Percentiles rank a stretch among this genome's conserved stretches.
phyloP scores from a whole-genome alignment of 1,140 invertebrate species.

The Latrodectus geometricus region DNA sequence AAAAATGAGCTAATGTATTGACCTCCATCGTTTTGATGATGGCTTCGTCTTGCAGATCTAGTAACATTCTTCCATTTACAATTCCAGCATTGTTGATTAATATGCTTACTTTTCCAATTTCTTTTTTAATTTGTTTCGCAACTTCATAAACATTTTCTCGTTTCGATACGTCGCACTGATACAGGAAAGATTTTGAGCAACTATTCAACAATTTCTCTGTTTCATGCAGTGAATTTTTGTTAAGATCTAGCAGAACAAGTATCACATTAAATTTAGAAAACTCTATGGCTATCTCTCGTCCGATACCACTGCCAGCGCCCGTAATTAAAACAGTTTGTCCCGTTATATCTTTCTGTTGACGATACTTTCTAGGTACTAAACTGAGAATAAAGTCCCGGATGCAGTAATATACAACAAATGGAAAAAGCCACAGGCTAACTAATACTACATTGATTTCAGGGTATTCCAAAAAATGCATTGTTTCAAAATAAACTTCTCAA shows the following conservation, averaged over 20 bases:
- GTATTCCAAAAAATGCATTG: background rate
- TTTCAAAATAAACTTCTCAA: background rate
- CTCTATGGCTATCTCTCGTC: slow-evolving; percentile 66
- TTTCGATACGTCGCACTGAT: slow-evolving; percentile 81
- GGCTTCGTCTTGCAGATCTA: slow-evolving; percentile 82
- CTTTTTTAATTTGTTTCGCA: slow-evolving; percentile 80
- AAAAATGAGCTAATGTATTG: slow-evolving; percentile 76
- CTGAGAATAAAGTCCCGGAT: slow-evolving; percentile 64
- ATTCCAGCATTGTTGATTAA: slow-evolving; percentile 95
- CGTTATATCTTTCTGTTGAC: slow-evolving; percentile 57
- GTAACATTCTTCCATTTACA: slow-evolving; percentile 83
- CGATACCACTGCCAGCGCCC: slow-evolving; percentile 65
- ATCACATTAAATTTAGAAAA: slow-evolving; percentile 82
- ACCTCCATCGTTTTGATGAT: slow-evolving; percentile 76
- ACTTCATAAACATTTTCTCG: slow-evolving; percentile 82
- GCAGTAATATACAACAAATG: background rate
- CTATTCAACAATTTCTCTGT: slow-evolving; percentile 78
- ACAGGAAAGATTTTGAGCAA: slow-evolving; percentile 76
- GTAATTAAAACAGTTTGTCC: slow-evolving; percentile 64
- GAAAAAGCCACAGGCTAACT: background rate
- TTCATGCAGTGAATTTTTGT: slow-evolving; percentile 82
- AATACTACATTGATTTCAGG: slow-evolving; percentile 2
- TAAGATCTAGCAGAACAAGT: slow-evolving; percentile 92
- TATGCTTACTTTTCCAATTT: slow-evolving; percentile 87
- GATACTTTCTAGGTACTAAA: slow-evolving; percentile 71